These are phyloP conservation scores for Ctenosaura bakeri DNA, from an alignment of 2,797 vertebrate genomes.

Conservation along the genomic window DNA sequence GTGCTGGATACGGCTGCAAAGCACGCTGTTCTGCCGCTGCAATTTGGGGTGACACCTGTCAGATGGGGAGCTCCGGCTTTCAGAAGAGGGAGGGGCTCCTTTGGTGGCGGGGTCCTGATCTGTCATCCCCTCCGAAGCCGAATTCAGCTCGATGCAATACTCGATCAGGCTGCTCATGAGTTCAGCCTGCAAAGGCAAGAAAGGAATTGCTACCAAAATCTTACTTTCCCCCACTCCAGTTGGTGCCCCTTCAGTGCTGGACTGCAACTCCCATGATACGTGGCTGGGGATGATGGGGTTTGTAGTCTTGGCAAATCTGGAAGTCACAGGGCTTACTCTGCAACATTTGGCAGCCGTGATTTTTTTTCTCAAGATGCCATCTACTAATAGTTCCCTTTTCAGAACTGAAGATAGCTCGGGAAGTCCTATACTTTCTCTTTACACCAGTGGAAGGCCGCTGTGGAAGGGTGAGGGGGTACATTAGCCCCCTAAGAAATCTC, in stretches of 20 bases:
- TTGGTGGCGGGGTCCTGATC: constrained; percentile 68
- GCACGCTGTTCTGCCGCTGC: constrained; percentile 88
- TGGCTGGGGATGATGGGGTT: background rate
- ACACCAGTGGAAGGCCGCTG: no score
- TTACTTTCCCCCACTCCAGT: background rate
- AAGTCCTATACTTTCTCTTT: no score
- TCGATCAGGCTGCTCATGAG: constrained; percentile 95
- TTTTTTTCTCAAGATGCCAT: no score
- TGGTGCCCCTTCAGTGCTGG: background rate
- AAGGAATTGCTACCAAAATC: background rate
- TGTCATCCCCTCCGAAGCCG: constrained; percentile 65
- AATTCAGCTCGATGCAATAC: constrained; percentile 91
- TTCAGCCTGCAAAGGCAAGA: constrained; percentile 83
- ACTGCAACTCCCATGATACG: background rate
- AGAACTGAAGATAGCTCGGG: no score
- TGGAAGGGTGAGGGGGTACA: no score
- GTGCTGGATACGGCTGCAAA: constrained; percentile 89
- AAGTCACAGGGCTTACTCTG: background rate
- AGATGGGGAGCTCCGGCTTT: constrained; percentile 4
- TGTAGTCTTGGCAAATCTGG: background rate
- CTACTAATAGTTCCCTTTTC: no score
- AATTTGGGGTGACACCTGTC: constrained; percentile 80
- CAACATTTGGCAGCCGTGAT: background rate
- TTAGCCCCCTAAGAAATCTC: no score
- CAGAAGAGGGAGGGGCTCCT: constrained; percentile 30